Percentiles rank a stretch among this genome's conserved stretches.
Conservation (phyloP, 2,797 vertebrate genomes). For the Intellagama lesueurii region DNA sequence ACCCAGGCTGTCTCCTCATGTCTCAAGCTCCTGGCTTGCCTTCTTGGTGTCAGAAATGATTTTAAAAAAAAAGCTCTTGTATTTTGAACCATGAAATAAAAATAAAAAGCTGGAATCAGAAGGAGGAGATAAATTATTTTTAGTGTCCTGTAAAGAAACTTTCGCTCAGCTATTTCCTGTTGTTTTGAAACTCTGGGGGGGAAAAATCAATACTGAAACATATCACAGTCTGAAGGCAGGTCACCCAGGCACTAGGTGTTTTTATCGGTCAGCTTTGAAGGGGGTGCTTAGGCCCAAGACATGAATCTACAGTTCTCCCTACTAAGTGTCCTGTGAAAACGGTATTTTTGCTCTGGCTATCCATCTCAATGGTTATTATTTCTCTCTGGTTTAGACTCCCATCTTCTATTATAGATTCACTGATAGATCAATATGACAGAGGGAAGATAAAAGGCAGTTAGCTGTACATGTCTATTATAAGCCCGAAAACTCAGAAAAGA, state of each 20-base stretch:
- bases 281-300: conserved; percentile 71
- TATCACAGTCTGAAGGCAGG: conserved; percentile 77
- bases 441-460: conserved; percentile 79
- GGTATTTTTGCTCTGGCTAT: conserved; percentile 71
- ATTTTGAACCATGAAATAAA: conserved; percentile 80
- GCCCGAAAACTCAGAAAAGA: conserved; percentile 68
- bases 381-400: conserved; percentile 75
- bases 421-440: conserved; percentile 80
- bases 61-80: conserved; percentile 75
- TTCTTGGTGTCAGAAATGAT: conserved; percentile 70
- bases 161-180: conserved; percentile 80
- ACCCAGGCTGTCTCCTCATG: conserved; percentile 35
- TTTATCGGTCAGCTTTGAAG: conserved; percentile 78
- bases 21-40: conserved; percentile 61
- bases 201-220: conserved; percentile 80
- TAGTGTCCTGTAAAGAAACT: conserved; percentile 79
- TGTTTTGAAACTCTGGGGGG: conserved; percentile 75
- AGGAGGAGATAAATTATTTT: conserved; percentile 79
- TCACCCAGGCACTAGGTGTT: conserved; percentile 69
- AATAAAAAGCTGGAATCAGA: conserved; percentile 79
- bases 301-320: conserved; percentile 76
- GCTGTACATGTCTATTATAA: conserved; percentile 75
- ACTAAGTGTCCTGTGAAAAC: conserved; percentile 77
- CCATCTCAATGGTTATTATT: conserved; percentile 74
- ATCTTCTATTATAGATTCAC: conserved; percentile 79